Conservation (phyloP, 1,140 invertebrate genomes). For the Teleogryllus occipitalis region DNA sequence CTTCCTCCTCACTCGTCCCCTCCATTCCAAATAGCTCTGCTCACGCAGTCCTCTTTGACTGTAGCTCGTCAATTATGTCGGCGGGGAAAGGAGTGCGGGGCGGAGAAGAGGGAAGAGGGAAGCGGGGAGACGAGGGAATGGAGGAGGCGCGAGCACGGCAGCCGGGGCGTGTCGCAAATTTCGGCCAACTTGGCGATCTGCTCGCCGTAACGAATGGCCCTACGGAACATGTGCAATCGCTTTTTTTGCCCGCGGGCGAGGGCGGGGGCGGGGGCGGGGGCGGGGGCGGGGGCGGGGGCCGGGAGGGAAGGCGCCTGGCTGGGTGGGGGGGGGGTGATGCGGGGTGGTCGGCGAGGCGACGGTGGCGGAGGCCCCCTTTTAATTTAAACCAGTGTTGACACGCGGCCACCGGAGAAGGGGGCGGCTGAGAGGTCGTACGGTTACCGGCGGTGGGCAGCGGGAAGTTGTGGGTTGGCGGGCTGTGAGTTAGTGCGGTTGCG, state of each 20-base stretch:
- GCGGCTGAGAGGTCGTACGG: neutral
- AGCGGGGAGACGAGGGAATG: neutral
- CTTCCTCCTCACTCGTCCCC: too few relatives aligned
- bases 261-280: too few relatives aligned
- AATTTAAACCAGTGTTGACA: conserved; percentile 5
- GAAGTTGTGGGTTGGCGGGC: neutral
- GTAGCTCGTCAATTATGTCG: too few relatives aligned
- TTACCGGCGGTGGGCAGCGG: neutral
- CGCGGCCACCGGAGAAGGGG: neutral
- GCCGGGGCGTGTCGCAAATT: neutral
- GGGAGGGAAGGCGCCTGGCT: neutral
- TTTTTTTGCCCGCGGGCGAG: neutral
- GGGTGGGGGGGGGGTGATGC: too few relatives aligned
- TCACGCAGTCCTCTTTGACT: too few relatives aligned
- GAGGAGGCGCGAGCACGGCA: neutral
- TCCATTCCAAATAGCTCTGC: too few relatives aligned
- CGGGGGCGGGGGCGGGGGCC: too few relatives aligned
- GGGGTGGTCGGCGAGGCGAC: neutral
- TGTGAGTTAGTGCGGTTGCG: too few relatives aligned
- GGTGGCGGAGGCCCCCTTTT: neutral
- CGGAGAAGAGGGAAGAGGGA: too few relatives aligned
- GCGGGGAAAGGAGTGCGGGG: too few relatives aligned
- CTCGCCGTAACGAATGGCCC: neutral
- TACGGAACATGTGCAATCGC: neutral
- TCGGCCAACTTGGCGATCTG: neutral